These are phyloP conservation scores for Alaudala cheleensis DNA, from an alignment of 2,113 vertebrate genomes.

Conservation along the genomic window DNA sequence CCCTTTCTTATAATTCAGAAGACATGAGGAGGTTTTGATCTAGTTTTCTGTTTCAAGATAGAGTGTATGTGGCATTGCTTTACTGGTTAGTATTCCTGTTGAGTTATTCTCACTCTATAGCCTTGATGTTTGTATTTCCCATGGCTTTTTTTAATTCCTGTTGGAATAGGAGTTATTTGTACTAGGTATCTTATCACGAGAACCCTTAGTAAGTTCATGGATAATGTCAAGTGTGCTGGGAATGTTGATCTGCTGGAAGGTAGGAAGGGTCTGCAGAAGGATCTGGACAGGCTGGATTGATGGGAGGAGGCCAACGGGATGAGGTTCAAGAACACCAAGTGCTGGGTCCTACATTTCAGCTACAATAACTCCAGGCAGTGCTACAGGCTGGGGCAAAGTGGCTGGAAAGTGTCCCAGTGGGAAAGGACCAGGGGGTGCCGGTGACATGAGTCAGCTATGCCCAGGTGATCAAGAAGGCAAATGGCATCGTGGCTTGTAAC, in stretches of 20 bases:
- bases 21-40: not conserved
- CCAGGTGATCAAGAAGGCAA: not conserved
- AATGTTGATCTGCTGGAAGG: not conserved
- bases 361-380: not conserved
- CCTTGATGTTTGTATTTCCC: not conserved
- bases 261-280: not conserved
- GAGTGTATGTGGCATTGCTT: not conserved
- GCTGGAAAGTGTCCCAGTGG: not conserved
- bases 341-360: not conserved
- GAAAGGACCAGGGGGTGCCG: not conserved
- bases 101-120: not conserved
- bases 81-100: not conserved
- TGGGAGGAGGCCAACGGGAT: accelerated
- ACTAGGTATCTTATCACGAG: accelerated
- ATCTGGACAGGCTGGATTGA: not conserved
- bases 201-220: not conserved
- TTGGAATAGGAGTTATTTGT: not conserved
- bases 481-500: not conserved
- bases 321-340: not conserved
- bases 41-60: not conserved
- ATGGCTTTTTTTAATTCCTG: not conserved
- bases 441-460: not conserved
- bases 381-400: not conserved
- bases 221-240: not conserved
- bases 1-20: not conserved